Percentiles rank a stretch among this genome's conserved stretches.
Evolutionary conservation across 2,797 vertebrate genomes (phyloP).

Genomic region (Harpagifer antarcticus): DNA sequence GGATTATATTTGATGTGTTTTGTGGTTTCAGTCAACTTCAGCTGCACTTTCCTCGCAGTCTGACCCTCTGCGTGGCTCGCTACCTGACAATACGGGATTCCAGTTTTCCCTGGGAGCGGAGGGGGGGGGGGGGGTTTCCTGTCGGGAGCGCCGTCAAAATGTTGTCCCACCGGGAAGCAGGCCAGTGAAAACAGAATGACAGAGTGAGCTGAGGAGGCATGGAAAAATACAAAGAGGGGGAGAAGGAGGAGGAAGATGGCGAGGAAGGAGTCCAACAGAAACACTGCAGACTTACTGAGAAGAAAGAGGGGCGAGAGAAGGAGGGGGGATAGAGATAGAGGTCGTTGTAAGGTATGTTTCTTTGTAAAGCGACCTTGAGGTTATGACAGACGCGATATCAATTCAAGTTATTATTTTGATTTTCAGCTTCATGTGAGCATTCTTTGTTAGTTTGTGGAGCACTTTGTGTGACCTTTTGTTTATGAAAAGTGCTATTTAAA

Average conservation of each 20-base stretch:
- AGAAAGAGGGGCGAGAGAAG: not conserved
- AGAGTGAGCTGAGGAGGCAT: constrained; percentile 41
- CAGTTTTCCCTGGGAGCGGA: constrained; percentile 62
- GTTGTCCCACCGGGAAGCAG: constrained; percentile 60
- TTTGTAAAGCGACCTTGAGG: too few species aligned
- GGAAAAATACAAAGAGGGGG: constrained; percentile 44
- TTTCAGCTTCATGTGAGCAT: too few species aligned
- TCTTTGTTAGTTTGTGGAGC: too few species aligned
- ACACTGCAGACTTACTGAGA: constrained; percentile 40
- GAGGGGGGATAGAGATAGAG: not conserved
- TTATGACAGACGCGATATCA: too few species aligned
- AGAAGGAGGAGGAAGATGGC: constrained; percentile 12
- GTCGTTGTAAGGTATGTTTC: constrained; percentile 32
- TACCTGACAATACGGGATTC: constrained; percentile 67
- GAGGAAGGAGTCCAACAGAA: constrained; percentile 64
- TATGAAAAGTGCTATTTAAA: too few species aligned
- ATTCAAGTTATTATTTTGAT: not conserved
- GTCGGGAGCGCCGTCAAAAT: constrained; percentile 56
- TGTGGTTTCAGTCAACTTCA: not conserved
- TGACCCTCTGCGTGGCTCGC: constrained; percentile 36
- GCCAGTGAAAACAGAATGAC: constrained; percentile 72
- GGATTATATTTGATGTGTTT: constrained; percentile 1
- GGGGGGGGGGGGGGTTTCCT: constrained; percentile 65
- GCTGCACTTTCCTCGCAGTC: constrained; percentile 11
- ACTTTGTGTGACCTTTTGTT: too few species aligned